Evolutionary conservation across 1,140 invertebrate genomes (phyloP).

Genomic region (Thaumatotibia leucotreta): DNA sequence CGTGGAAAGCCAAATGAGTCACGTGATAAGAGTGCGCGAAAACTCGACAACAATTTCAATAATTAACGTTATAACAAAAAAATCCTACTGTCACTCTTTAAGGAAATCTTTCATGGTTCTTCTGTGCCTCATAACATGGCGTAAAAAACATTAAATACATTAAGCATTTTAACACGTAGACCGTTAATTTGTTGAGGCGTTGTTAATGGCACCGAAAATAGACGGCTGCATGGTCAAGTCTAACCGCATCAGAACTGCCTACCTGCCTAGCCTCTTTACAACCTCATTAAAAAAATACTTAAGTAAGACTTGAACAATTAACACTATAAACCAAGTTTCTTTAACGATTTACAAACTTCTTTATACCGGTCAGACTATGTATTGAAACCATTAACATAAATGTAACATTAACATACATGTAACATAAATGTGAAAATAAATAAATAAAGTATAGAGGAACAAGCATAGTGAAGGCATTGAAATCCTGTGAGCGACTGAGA

Average conservation of each 20-base stretch:
- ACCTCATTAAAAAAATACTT: background rate
- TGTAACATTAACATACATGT: background rate
- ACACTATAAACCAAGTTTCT: background rate
- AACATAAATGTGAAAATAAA: background rate
- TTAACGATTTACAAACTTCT: background rate
- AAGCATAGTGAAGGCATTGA: no score
- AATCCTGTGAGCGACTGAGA: no score
- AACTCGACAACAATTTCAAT: background rate
- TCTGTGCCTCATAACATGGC: background rate
- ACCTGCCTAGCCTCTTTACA: background rate
- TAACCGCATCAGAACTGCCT: background rate
- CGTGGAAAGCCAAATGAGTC: conserved; percentile 44
- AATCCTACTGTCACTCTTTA: background rate
- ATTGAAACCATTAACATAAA: background rate
- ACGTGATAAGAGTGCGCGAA: conserved; percentile 26
- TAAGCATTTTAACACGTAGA: background rate
- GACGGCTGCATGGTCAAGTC: background rate
- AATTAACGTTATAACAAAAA: background rate
- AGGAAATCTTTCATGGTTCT: background rate
- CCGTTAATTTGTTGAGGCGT: background rate
- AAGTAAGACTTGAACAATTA: background rate
- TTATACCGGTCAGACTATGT: background rate
- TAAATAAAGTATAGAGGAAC: no score
- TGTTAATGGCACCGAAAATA: background rate
- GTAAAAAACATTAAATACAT: background rate